These are phyloP conservation scores for Campopleginae sp. DNA, from an alignment of 2,888 invertebrate genomes.

Conservation along the genomic window DNA sequence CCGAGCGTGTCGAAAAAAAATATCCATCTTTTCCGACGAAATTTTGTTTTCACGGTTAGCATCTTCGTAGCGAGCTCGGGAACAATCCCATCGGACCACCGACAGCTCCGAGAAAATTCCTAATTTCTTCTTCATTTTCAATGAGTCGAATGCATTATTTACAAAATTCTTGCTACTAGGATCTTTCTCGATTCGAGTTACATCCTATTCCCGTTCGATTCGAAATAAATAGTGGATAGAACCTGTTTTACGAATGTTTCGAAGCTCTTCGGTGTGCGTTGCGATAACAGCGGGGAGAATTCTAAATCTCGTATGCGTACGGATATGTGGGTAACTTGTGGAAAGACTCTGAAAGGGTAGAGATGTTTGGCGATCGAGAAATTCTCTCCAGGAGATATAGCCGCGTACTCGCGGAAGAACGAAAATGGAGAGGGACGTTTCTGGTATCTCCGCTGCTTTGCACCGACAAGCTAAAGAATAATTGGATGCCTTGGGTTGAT, in stretches of 20 bases:
- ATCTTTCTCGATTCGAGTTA: conserved; percentile 27
- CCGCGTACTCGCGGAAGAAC: conserved; percentile 14
- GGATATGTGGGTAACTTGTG: conserved; percentile 53
- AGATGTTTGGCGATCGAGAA: conserved; percentile 55
- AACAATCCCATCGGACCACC: no score
- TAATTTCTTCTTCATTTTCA: background rate
- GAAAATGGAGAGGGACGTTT: background rate
- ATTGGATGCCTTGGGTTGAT: conserved; percentile 31
- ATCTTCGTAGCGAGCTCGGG: no score
- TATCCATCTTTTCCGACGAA: no score
- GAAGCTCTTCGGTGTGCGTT: conserved; percentile 49
- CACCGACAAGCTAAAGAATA: conserved; percentile 47
- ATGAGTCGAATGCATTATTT: background rate
- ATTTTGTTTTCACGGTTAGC: no score
- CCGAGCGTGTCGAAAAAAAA: no score
- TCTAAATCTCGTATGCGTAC: conserved; percentile 41
- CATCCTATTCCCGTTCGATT: conserved; percentile 56
- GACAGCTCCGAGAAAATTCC: no score
- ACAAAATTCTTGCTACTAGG: background rate
- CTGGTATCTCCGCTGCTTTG: conserved; percentile 22
- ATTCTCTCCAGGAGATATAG: conserved; percentile 52
- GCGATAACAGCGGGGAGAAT: conserved; percentile 66
- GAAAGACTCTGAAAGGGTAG: conserved; percentile 39
- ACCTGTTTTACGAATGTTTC: conserved; percentile 68
- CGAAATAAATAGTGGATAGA: conserved; percentile 62